These are phyloP conservation scores for Erythrocercus mccallii DNA, from an alignment of 2,113 vertebrate genomes.

Conservation along the genomic window DNA sequence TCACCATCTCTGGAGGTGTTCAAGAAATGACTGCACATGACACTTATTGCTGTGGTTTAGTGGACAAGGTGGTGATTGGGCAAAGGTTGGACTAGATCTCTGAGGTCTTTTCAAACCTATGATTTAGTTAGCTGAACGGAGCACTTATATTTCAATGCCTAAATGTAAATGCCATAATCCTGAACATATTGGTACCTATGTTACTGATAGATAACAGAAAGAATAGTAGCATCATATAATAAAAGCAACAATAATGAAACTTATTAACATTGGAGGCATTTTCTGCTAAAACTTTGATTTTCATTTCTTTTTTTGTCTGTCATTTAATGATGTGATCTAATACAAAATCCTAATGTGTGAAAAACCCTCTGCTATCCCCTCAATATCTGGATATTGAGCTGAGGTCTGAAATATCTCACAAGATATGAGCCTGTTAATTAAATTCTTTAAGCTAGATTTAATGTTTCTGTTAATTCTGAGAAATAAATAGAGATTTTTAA, in stretches of 20 bases:
- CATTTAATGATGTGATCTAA: background rate
- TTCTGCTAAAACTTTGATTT: background rate
- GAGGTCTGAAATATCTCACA: background rate
- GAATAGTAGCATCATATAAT: background rate
- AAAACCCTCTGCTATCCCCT: background rate
- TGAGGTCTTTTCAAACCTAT: background rate
- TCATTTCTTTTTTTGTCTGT: background rate
- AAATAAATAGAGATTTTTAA: background rate
- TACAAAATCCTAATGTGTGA: background rate
- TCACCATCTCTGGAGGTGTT: background rate
- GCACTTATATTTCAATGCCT: background rate
- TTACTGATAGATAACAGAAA: background rate
- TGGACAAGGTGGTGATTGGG: fast-evolving
- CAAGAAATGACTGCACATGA: background rate
- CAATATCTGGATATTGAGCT: background rate
- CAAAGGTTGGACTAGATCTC: background rate
- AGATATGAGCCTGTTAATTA: background rate
- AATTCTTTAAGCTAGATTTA: background rate
- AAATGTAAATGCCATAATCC: background rate
- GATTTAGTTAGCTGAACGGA: background rate
- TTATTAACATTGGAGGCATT: background rate
- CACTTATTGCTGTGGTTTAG: background rate
- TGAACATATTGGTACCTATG: background rate
- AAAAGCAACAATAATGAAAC: background rate
- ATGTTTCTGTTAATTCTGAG: background rate